phyloP scores from a whole-genome alignment of 2,888 invertebrate genomes.

The Melinopterus prodromus region DNA sequence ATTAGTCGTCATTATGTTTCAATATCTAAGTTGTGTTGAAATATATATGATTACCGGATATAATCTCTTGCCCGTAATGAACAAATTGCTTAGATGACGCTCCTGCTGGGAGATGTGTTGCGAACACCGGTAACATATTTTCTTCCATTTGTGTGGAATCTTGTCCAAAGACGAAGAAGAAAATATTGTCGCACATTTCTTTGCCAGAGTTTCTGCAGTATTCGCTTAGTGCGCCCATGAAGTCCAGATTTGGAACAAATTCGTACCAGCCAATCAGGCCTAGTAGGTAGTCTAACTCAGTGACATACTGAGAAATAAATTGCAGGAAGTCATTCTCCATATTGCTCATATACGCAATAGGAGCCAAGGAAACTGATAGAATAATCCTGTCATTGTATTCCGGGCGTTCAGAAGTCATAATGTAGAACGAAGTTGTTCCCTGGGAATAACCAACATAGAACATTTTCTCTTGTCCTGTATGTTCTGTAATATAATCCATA shows the following conservation, averaged over 20 bases:
- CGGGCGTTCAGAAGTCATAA: slow-evolving; percentile 70
- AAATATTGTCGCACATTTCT: slow-evolving; percentile 69
- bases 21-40: too few species aligned
- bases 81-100: slow-evolving; percentile 71
- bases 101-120: slow-evolving; percentile 36
- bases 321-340: not conserved
- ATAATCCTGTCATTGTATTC: slow-evolving; percentile 72
- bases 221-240: slow-evolving; percentile 58
- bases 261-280: slow-evolving; percentile 43
- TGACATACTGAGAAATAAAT: slow-evolving; percentile 9
- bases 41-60: too few species aligned
- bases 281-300: slow-evolving; percentile 46
- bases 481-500: slow-evolving; percentile 72
- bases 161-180: slow-evolving; percentile 72
- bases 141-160: slow-evolving; percentile 64
- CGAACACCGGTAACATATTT: slow-evolving; percentile 30
- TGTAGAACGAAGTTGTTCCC: slow-evolving; percentile 74
- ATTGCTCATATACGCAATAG: slow-evolving; percentile 49
- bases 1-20: not conserved
- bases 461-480: slow-evolving; percentile 67
- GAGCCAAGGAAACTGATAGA: slow-evolving; percentile 71
- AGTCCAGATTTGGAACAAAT: slow-evolving; percentile 25
- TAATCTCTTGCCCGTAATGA: slow-evolving; percentile 75
- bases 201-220: slow-evolving; percentile 66
- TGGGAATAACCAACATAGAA: slow-evolving; percentile 84